Evolutionary conservation across 2,888 invertebrate genomes (phyloP).

Genomic region (Dryobotodes eremita): DNA sequence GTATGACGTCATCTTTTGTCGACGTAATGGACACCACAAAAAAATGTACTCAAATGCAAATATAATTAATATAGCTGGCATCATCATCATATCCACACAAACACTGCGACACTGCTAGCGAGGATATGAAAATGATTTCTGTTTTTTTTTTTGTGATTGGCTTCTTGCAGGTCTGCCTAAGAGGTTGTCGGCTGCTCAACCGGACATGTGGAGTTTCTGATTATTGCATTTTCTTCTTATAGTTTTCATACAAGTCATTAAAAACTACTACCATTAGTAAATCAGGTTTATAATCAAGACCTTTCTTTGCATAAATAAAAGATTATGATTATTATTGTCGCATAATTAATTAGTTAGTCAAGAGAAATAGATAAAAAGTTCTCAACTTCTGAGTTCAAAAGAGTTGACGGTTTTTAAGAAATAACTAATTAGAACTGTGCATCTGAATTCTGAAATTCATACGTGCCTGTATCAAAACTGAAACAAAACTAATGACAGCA

Average conservation of each 20-base stretch:
- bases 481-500: not conserved
- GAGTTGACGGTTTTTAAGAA: not conserved
- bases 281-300: conserved; percentile 4
- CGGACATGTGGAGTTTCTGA: not conserved
- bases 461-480: not conserved
- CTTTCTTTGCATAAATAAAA: not conserved
- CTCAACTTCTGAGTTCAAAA: not conserved
- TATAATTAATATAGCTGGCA: not conserved
- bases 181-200: no score
- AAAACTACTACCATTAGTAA: not conserved
- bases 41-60: not conserved
- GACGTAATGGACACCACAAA: not conserved
- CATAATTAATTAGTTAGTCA: not conserved
- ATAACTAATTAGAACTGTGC: not conserved
- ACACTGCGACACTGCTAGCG: no score
- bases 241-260: not conserved
- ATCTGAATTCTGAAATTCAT: not conserved
- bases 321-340: not conserved
- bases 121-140: no score
- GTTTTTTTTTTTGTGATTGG: no score
- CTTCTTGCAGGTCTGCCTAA: no score
- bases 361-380: not conserved
- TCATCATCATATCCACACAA: not conserved
- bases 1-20: conserved; percentile 17
- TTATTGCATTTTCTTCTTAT: not conserved